A percentile compares a stretch with the other conserved stretches of the same genome.
These are phyloP conservation scores for Edolisoma coerulescens DNA, from an alignment of 2,113 vertebrate species.

Conservation along the genomic window DNA sequence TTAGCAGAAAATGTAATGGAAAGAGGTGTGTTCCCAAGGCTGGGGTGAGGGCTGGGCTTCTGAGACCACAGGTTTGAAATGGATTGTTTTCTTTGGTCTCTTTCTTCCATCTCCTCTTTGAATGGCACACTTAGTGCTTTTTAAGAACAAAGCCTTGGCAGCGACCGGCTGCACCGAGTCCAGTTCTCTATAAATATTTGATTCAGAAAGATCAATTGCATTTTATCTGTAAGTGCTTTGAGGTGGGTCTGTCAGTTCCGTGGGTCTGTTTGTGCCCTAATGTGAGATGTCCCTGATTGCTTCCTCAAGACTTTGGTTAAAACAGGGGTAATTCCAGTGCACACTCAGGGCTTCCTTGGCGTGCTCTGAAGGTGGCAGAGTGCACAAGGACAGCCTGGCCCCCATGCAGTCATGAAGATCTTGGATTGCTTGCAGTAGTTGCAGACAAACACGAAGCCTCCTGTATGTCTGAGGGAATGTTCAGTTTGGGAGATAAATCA, in stretches of 20 bases:
- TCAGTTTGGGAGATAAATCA: background rate
- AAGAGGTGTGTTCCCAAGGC: background rate
- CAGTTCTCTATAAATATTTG: slow-evolving; percentile 24
- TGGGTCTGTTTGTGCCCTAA: background rate
- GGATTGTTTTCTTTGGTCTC: background rate
- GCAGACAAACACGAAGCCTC: background rate
- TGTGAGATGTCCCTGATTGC: background rate
- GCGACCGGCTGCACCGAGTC: rapidly evolving
- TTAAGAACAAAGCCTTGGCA: slow-evolving; percentile 36
- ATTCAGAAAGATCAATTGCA: background rate
- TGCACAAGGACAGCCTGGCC: background rate
- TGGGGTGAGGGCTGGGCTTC: background rate
- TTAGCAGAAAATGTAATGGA: background rate
- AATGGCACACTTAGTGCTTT: slow-evolving; percentile 3
- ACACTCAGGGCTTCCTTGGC: background rate
- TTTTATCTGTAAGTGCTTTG: background rate
- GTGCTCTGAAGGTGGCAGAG: background rate
- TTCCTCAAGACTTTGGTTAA: background rate
- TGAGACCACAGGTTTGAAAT: background rate
- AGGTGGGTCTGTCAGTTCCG: background rate
- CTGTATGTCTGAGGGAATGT: background rate
- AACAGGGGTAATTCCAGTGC: background rate
- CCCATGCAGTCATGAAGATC: rapidly evolving
- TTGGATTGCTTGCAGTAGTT: background rate
- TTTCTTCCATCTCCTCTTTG: background rate